These are phyloP conservation scores for Xenopus borealis DNA, from an alignment of 2,113 vertebrate species.

Conservation along the genomic window DNA sequence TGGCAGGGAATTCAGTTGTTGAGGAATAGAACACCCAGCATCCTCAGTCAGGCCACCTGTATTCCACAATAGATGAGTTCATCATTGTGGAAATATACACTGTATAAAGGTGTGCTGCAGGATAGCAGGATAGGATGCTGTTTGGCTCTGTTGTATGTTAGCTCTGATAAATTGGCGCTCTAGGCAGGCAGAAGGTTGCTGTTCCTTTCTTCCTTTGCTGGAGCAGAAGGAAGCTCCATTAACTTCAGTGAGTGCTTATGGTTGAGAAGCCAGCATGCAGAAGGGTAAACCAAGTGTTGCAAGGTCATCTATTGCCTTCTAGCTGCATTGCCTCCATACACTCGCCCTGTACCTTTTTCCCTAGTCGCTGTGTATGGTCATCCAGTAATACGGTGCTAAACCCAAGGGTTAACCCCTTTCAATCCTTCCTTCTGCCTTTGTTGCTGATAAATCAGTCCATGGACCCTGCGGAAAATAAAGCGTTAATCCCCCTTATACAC, in stretches of 20 bases:
- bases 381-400: neutral
- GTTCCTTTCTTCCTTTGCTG: neutral
- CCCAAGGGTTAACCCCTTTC: neutral
- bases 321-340: neutral
- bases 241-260: neutral
- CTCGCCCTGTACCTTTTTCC: neutral
- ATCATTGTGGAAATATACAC: too few species aligned
- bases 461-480: neutral
- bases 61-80: too few species aligned
- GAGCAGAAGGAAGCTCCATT: neutral
- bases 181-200: too few species aligned
- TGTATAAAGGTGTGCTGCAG: too few species aligned
- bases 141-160: too few species aligned
- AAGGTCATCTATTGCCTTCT: neutral
- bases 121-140: too few species aligned
- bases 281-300: neutral
- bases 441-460: neutral
- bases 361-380: neutral
- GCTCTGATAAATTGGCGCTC: too few species aligned
- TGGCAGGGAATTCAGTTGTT: neutral
- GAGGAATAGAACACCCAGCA: too few species aligned
- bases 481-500: neutral
- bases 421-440: constrained; percentile 1
- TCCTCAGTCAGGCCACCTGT: too few species aligned
- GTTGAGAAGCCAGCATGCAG: neutral